phyloP scores from a whole-genome alignment of 2,113 vertebrate genomes.

The Apteryx owenii region DNA sequence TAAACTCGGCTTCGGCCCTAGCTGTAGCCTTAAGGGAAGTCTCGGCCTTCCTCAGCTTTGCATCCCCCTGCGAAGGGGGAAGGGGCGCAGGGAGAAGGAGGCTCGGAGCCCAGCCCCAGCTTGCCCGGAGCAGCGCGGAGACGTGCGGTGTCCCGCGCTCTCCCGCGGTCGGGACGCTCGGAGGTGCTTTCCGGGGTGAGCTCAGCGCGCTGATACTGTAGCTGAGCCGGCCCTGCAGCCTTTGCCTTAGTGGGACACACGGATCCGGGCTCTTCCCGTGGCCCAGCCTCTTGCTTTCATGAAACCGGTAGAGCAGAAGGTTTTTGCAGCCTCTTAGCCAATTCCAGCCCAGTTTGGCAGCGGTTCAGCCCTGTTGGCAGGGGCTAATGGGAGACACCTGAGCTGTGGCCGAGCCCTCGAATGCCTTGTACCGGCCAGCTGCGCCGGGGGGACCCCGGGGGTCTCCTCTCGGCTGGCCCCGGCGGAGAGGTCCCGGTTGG shows the following conservation, averaged over 20 bases:
- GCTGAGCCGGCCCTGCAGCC: neutral
- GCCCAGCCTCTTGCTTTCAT: neutral
- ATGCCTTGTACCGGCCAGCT: fast-evolving
- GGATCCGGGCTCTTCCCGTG: neutral
- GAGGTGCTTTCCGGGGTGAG: neutral
- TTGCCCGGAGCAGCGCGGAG: too few relatives aligned
- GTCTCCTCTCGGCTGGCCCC: neutral
- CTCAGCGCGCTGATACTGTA: too few relatives aligned
- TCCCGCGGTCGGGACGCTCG: too few relatives aligned
- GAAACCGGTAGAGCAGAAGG: neutral
- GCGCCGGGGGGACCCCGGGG: neutral
- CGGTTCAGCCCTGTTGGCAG: neutral
- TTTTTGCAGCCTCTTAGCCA: neutral
- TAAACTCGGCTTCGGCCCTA: fast-evolving
- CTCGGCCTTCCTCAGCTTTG: fast-evolving
- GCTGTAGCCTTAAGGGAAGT: neutral
- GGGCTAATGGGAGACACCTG: neutral
- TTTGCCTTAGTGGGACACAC: neutral
- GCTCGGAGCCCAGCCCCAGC: too few relatives aligned
- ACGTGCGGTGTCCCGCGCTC: too few relatives aligned
- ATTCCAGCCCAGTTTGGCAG: neutral
- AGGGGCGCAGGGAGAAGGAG: too few relatives aligned
- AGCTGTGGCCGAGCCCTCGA: neutral
- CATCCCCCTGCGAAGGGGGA: neutral
- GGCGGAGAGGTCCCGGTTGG: fast-evolving